Evolutionary conservation across 23 tunicate genomes (phyloP), one percentile per base, ranked within the genome.

Genomic region (Clavelina lepadiformis): DNA sequence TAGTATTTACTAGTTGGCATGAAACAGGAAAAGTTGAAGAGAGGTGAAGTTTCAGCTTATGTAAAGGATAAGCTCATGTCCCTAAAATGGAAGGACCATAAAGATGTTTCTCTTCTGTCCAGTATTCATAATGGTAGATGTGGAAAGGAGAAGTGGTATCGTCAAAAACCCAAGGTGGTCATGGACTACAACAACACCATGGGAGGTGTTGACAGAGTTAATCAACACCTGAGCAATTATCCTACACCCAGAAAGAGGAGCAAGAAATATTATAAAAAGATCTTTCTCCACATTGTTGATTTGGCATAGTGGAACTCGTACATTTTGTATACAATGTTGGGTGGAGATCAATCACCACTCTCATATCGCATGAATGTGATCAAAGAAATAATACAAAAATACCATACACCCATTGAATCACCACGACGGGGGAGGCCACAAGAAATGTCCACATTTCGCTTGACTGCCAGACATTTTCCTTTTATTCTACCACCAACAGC

Each of bases 381-480:
- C 20, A 49, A 67, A 25, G 57, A 49, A 3, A 67, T 67, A 3
- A 67, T 67, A 8, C 5, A 13, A 49, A 67, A 67, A 27, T 47
- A 67, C 24, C 59, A 67, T 28, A 22, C 73, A 11, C 73, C 73
- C 46, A 28, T 47, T 33, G 27, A 36, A 11, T 33, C 57, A 37
- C 26, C 70, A 26, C 35, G 52, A 64, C 52, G 52, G 35, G 70
- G 70, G 37, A n/a, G 57, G 31, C 70, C 70, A 38, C 25, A 30
- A 11, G 30, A 19, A 36, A 18, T 52, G 31, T 33, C 28, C 35
- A 37, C 52, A 64, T 52, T 35, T 64, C 70, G 57, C 5, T 52
- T 64, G 51, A 64, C 70, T 23, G 70, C 35, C 24, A 64, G 70
- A 23, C 57, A 64, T 64, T 64, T 64, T 26, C 70, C 57, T 36